Percentiles rank a stretch among this genome's conserved stretches.
phyloP scores from a whole-genome alignment of 1,140 invertebrate genomes.

The Rhyzopertha dominica region DNA sequence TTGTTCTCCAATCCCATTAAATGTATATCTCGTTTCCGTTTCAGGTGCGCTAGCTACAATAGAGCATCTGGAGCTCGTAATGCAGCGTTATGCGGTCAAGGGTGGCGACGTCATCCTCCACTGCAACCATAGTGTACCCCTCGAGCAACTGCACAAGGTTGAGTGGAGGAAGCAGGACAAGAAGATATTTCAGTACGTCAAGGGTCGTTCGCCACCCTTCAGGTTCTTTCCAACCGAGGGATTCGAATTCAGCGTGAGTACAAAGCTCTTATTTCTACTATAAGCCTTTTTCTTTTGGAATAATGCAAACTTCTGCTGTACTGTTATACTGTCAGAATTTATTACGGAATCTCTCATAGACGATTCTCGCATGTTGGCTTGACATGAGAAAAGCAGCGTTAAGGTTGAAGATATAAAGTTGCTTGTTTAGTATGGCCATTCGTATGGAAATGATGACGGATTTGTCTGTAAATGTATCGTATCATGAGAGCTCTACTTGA shows the following conservation, averaged over 20 bases:
- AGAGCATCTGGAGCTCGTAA: slow-evolving; percentile 40
- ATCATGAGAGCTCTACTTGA: too few relatives aligned
- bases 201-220: slow-evolving; percentile 67
- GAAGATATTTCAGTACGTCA: slow-evolving; percentile 76
- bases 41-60: slow-evolving; percentile 37
- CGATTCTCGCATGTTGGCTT: too few relatives aligned
- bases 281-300: too few relatives aligned
- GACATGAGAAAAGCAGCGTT: too few relatives aligned
- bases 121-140: slow-evolving; percentile 59
- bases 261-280: slow-evolving; percentile 10
- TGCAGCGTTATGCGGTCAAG: slow-evolving; percentile 41
- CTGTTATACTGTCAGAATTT: too few relatives aligned
- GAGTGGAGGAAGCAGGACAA: slow-evolving; percentile 69
- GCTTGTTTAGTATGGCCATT: too few relatives aligned
- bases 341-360: too few relatives aligned
- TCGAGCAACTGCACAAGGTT: slow-evolving; percentile 60
- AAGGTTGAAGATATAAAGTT: too few relatives aligned
- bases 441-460: too few relatives aligned
- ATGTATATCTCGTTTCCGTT: slow-evolving; percentile 25
- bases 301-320: too few relatives aligned
- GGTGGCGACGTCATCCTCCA: slow-evolving; percentile 50
- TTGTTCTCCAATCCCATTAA: too few relatives aligned
- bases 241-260: slow-evolving; percentile 69
- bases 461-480: too few relatives aligned
- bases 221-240: slow-evolving; percentile 60